phyloP scores from a whole-genome alignment of 2,113 vertebrate genomes.

The Alligator mississippiensis region DNA sequence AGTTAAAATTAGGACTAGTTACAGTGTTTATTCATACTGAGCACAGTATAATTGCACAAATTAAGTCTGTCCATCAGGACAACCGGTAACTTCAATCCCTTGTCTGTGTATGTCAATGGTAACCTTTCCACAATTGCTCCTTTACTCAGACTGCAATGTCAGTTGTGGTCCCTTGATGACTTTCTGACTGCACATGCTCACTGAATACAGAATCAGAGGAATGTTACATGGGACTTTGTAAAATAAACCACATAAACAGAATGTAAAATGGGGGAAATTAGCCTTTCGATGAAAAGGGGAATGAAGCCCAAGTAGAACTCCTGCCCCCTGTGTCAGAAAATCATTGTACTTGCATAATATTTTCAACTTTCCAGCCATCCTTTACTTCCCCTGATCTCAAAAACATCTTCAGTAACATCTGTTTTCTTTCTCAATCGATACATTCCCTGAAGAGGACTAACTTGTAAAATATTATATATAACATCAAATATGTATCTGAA shows the following conservation, averaged over 20 bases:
- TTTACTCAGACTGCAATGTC: constrained; percentile 33
- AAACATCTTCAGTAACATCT: constrained; percentile 62
- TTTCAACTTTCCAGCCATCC: constrained; percentile 47
- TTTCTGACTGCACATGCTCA: constrained; percentile 44
- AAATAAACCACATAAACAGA: constrained; percentile 28
- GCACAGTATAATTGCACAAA: constrained; percentile 42
- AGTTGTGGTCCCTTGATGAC: constrained; percentile 60
- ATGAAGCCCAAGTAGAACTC: not conserved
- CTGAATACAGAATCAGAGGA: constrained; percentile 36
- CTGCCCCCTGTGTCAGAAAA: constrained; percentile 11
- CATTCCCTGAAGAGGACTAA: constrained; percentile 49
- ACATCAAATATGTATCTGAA: constrained; percentile 54
- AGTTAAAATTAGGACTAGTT: constrained; percentile 34
- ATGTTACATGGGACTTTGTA: not conserved
- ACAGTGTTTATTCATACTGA: constrained; percentile 29
- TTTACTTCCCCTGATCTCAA: constrained; percentile 11
- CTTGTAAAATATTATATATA: constrained; percentile 58
- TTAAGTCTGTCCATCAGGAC: constrained; percentile 58
- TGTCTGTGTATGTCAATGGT: constrained; percentile 46
- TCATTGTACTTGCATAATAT: constrained; percentile 25
- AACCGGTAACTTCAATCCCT: constrained; percentile 38
- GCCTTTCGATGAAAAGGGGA: constrained; percentile 43
- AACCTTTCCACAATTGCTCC: constrained; percentile 67
- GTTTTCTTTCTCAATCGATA: constrained; percentile 54
- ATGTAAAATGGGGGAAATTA: constrained; percentile 30